Evolutionary conservation across 2,888 invertebrate species (phyloP).

Genomic region (Lepetodrilus schrolli): DNA sequence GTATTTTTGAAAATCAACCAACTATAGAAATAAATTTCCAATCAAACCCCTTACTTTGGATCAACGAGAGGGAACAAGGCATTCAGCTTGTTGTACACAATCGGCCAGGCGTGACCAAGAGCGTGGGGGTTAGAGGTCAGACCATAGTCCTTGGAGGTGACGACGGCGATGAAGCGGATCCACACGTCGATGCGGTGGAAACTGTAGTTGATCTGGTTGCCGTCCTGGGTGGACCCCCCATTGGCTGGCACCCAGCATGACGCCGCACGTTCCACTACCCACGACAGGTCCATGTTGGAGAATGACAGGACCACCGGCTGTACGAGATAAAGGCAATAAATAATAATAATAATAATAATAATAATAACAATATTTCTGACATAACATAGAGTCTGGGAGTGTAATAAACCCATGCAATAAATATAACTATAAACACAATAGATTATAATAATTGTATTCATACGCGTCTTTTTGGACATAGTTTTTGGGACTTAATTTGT

Average conservation of each 20-base stretch:
- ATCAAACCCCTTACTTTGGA: slow-evolving; percentile 80
- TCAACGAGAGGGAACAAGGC: slow-evolving; percentile 94
- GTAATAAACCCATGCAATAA: too few species aligned
- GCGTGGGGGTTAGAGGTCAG: slow-evolving; percentile 89
- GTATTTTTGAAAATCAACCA: too few species aligned
- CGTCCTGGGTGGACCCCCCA: slow-evolving; percentile 56
- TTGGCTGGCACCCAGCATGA: slow-evolving; percentile 83
- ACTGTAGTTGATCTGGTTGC: slow-evolving; percentile 55
- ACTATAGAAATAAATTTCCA: too few species aligned
- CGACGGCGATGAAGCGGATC: slow-evolving; percentile 85
- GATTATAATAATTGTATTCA: too few species aligned
- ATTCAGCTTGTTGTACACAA: slow-evolving; percentile 91
- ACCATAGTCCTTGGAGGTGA: slow-evolving; percentile 89
- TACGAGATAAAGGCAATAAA: not conserved
- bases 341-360: not conserved
- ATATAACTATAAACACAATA: too few species aligned
- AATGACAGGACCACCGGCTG: slow-evolving; percentile 85
- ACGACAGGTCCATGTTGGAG: slow-evolving; percentile 87
- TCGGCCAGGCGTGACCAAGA: slow-evolving; percentile 94
- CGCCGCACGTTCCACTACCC: slow-evolving; percentile 92
- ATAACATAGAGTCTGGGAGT: slow-evolving; percentile 1
- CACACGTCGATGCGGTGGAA: slow-evolving; percentile 72
- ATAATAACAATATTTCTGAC: not conserved
- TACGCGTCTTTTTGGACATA: too few species aligned
- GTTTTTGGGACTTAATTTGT: too few species aligned